Percentiles rank a stretch among this genome's conserved stretches.
Evolutionary conservation across 2,113 vertebrate species (phyloP).

Genomic region (Heliornis fulica): DNA sequence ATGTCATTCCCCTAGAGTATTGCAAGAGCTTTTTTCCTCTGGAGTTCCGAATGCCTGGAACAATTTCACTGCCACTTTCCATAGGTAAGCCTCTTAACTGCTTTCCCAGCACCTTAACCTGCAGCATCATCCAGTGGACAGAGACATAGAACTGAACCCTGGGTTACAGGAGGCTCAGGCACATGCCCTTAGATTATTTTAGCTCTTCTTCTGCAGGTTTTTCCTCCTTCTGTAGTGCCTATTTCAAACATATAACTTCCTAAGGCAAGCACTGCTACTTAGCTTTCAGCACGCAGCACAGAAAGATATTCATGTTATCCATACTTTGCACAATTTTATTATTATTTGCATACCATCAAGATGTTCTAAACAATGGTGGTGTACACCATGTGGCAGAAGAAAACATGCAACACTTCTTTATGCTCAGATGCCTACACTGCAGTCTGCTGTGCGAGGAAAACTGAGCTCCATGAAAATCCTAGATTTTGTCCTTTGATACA

Average conservation of each 20-base stretch:
- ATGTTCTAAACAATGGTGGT: neutral
- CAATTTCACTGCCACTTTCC: neutral
- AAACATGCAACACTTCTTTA: neutral
- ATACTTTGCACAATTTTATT: neutral
- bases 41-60: neutral
- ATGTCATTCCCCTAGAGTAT: neutral
- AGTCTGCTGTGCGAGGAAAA: neutral
- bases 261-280: neutral
- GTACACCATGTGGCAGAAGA: neutral
- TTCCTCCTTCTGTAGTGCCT: neutral
- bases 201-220: neutral
- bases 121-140: neutral
- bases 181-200: neutral
- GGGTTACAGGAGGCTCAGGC: neutral
- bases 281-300: neutral
- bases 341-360: neutral
- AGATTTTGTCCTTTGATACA: neutral
- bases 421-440: neutral
- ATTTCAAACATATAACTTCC: neutral
- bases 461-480: neutral
- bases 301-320: accelerated
- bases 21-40: neutral
- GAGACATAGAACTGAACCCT: neutral
- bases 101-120: neutral
- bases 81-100: neutral